Evolutionary conservation across 1,140 invertebrate species (phyloP), one percentile per base, ranked within the genome.

Genomic region (Luehdorfia chinensis): DNA sequence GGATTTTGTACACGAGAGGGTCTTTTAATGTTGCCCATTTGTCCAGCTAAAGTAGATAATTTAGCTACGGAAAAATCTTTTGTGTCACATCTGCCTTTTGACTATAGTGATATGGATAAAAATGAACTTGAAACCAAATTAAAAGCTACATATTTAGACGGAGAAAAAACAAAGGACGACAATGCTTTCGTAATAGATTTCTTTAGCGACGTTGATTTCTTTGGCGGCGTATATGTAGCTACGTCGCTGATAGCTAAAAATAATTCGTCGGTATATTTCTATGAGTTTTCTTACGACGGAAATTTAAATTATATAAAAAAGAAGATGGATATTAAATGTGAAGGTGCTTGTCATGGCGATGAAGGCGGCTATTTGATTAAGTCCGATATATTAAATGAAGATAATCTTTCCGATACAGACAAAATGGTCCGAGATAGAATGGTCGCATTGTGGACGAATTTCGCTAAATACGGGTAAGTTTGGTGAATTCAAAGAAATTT

Each of bases 371-470:
- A 87, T 33, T 33, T 87, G 9, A 50, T 76, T 7, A 78, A 69
- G 47, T 59, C 47, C 37, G 39, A 55, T 8, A 44, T 59, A 18
- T 47, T 87, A 1, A 50, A 66, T 3, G 37, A 44, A 9, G 49
- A 33, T 0, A 33, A 62, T 19, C 23, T 79, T 4, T 59, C 73
- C 16, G 66, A 75, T 3, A 64, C 50, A 1, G 86, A 88, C 53
- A 56, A 57, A 32, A 14, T 67, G 3, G 70, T 87, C 0, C 49
- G 60, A 37, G 47, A 84, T 13, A 67, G 73, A 43, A 75, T 89
- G 57, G 68, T 75, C 4, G 50, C 59, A 7, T 75, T 89, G 78
- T 89, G 88, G 87, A 83, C 86, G 2, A 85, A 88, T 49, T 89
- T 89, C 54, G 87, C 87, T 8, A 88, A 79, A 70, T 80, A 59